Evolutionary conservation across 2,113 vertebrate species (phyloP).

Genomic region (Prunella fulvescens): DNA sequence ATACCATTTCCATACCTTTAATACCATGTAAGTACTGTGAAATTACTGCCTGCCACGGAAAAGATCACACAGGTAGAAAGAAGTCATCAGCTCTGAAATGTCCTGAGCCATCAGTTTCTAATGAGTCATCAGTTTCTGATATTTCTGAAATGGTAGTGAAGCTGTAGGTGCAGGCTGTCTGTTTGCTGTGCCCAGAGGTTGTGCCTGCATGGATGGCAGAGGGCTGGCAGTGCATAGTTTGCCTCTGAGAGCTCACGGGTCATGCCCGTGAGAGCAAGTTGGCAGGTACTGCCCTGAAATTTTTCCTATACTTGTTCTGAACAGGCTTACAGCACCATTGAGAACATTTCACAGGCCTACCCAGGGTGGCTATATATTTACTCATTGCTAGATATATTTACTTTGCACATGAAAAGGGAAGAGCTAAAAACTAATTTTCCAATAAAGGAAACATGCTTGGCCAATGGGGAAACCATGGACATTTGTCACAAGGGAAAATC

Average conservation of each 20-base stretch:
- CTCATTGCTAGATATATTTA: not conserved
- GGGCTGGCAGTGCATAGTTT: not conserved
- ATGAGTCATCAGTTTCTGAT: not conserved
- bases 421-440: not conserved
- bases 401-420: not conserved
- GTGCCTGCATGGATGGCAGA: accelerated
- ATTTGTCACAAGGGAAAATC: not conserved
- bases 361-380: not conserved
- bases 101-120: not conserved
- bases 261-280: not conserved
- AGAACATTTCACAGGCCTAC: not conserved
- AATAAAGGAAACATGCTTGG: not conserved
- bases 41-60: not conserved
- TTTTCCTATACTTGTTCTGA: not conserved
- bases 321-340: not conserved
- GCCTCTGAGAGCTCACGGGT: accelerated
- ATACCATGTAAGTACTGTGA: not conserved
- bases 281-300: not conserved
- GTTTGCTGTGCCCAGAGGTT: not conserved
- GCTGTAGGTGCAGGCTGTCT: not conserved
- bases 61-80: not conserved
- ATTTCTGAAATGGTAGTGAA: not conserved
- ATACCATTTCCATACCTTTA: not conserved
- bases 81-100: not conserved
- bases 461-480: not conserved